Percentiles rank a stretch among this genome's conserved stretches.
Evolutionary conservation across 2,888 invertebrate genomes (phyloP).

Genomic region (Tenthredo distinguenda): DNA sequence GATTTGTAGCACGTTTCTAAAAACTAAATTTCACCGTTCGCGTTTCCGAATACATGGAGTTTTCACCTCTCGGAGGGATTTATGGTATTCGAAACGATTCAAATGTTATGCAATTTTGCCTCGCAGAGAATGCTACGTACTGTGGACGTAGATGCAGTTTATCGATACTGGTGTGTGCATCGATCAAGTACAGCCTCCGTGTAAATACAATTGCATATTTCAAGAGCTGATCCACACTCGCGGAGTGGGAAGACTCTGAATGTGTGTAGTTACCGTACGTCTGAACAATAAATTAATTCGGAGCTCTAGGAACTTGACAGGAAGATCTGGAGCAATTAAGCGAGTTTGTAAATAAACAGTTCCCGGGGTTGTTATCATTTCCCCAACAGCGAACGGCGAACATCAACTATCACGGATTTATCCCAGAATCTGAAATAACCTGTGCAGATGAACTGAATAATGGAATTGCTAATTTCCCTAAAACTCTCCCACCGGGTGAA

Average conservation of each 20-base stretch:
- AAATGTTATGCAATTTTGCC: no score
- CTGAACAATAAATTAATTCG: slow-evolving; percentile 11
- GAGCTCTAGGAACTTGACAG: slow-evolving; percentile 11
- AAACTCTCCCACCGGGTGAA: slow-evolving; percentile 28
- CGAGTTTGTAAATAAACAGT: slow-evolving; percentile 6
- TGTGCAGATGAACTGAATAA: not conserved
- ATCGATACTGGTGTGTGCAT: not conserved
- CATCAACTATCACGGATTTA: not conserved
- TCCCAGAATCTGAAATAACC: not conserved
- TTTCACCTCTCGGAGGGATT: no score
- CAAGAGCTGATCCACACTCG: not conserved
- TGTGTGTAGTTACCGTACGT: not conserved
- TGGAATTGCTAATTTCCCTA: slow-evolving; percentile 46
- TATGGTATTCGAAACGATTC: no score
- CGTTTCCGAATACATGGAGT: no score
- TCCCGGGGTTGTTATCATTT: not conserved
- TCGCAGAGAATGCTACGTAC: no score
- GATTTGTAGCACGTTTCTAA: no score
- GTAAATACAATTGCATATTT: not conserved
- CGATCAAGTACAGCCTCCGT: not conserved
- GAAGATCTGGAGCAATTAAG: not conserved
- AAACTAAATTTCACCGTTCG: no score
- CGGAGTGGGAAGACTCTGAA: no score
- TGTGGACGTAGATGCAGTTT: not conserved
- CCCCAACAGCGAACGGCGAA: not conserved